These are phyloP conservation scores for Protosalanx chinensis DNA, from an alignment of 2,797 vertebrate species.

Conservation along the genomic window DNA sequence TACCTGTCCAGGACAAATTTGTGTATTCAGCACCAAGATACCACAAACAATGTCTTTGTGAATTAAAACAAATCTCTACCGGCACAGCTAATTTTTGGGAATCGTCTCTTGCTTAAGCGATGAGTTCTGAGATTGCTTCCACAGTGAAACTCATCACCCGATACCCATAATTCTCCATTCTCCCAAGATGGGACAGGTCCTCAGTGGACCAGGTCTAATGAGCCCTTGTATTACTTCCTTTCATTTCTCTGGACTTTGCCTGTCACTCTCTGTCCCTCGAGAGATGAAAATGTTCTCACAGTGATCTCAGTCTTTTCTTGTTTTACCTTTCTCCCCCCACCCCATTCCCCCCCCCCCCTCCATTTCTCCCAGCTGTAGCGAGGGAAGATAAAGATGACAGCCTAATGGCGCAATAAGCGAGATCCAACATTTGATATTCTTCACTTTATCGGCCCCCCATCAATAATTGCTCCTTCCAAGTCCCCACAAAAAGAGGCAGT, in stretches of 20 bases:
- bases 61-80: constrained; percentile 41
- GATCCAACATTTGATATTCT: constrained; percentile 52
- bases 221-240: constrained; percentile 60
- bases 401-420: constrained; percentile 54
- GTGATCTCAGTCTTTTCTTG: constrained; percentile 53
- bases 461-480: constrained; percentile 35
- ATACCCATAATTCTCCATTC: constrained; percentile 62
- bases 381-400: constrained; percentile 61
- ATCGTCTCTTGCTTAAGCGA: constrained; percentile 37
- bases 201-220: constrained; percentile 47
- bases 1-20: constrained; percentile 33
- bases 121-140: constrained; percentile 41
- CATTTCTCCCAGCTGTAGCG: constrained; percentile 45
- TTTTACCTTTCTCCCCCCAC: constrained; percentile 32
- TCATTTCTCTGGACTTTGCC: constrained; percentile 54
- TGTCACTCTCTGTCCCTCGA: constrained; percentile 36
- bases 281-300: constrained; percentile 61
- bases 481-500: constrained; percentile 42
- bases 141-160: constrained; percentile 54
- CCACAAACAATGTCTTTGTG: constrained; percentile 25
- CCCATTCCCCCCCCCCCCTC: constrained; percentile 31
- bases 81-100: constrained; percentile 43
- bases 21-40: constrained; percentile 16
- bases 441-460: constrained; percentile 40
- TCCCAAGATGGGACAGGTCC: constrained; percentile 35